Percentiles rank a stretch among this genome's conserved stretches.
Evolutionary conservation across 2,888 invertebrate genomes (phyloP).

Genomic region (Oxyteleia sp.): DNA sequence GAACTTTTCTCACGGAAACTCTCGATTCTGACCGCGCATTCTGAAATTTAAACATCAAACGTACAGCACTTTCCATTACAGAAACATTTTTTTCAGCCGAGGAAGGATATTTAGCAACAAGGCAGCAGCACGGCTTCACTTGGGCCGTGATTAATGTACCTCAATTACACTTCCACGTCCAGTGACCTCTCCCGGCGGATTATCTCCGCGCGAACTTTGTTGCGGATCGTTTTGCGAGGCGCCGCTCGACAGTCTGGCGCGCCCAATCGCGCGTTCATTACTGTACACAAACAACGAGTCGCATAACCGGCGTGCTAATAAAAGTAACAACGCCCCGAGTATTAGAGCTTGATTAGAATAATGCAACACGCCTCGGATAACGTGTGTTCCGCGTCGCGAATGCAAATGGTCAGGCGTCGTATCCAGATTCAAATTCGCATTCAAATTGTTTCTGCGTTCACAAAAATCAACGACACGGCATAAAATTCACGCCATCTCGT

Average conservation of each 20-base stretch:
- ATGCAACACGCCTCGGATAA: conserved; percentile 83
- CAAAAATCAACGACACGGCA: conserved; percentile 2
- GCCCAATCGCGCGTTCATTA: conserved; percentile 82
- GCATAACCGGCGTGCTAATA: conserved; percentile 80
- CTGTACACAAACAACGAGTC: conserved; percentile 80
- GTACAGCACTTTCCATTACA: conserved; percentile 29
- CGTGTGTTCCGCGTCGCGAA: conserved; percentile 78
- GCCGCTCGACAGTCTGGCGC: conserved; percentile 74
- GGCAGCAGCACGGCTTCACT: conserved; percentile 36
- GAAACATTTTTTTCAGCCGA: conserved; percentile 37
- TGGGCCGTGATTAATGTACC: conserved; percentile 65
- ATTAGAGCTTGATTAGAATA: conserved; percentile 84
- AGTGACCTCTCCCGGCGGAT: conserved; percentile 66
- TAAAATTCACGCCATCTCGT: not conserved
- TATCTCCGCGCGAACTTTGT: conserved; percentile 62
- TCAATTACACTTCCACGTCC: conserved; percentile 66
- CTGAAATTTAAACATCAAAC: conserved; percentile 45
- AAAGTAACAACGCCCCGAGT: conserved; percentile 78
- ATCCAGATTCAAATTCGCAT: conserved; percentile 73
- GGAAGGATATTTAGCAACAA: conserved; percentile 54
- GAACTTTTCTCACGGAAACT: conserved; percentile 1
- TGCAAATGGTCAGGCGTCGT: conserved; percentile 80
- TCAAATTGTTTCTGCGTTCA: conserved; percentile 24
- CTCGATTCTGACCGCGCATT: not conserved
- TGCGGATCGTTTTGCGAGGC: conserved; percentile 55